Conservation (phyloP, 1,140 invertebrate genomes). For the Lepidurus packardi region DNA sequence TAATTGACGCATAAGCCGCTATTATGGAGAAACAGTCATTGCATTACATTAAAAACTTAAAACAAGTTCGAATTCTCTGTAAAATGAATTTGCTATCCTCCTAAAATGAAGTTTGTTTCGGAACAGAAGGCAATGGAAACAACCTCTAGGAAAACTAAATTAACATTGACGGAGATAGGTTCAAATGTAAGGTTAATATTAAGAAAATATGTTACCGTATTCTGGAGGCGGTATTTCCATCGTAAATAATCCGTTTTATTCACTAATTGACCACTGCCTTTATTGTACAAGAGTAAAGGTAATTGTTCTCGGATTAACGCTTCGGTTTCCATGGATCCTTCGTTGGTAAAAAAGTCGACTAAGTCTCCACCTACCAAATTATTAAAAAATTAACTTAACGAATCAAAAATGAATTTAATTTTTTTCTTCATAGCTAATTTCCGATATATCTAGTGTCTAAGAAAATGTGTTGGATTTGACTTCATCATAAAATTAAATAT, state of each 20-base stretch:
- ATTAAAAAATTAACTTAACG: neutral
- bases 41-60: too few species aligned
- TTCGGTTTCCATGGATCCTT: conserved; percentile 60
- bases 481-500: neutral
- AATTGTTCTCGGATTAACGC: conserved; percentile 82
- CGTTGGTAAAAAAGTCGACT: conserved; percentile 66
- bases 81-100: too few species aligned
- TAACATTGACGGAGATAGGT: neutral
- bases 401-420: neutral
- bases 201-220: conserved; percentile 53
- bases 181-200: neutral
- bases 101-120: too few species aligned
- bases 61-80: too few species aligned
- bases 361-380: conserved; percentile 48
- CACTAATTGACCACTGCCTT: conserved; percentile 78
- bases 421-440: neutral
- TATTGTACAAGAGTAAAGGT: conserved; percentile 78
- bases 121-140: too few species aligned
- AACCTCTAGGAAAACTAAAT: conserved; percentile 20
- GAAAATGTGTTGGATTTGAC: too few species aligned
- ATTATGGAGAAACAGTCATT: too few species aligned
- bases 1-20: too few species aligned
- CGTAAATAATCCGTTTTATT: conserved; percentile 83
- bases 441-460: too few species aligned
- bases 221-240: conserved; percentile 85